Conservation (phyloP, 2,113 vertebrate genomes). For the Peromyscus leucopus region DNA sequence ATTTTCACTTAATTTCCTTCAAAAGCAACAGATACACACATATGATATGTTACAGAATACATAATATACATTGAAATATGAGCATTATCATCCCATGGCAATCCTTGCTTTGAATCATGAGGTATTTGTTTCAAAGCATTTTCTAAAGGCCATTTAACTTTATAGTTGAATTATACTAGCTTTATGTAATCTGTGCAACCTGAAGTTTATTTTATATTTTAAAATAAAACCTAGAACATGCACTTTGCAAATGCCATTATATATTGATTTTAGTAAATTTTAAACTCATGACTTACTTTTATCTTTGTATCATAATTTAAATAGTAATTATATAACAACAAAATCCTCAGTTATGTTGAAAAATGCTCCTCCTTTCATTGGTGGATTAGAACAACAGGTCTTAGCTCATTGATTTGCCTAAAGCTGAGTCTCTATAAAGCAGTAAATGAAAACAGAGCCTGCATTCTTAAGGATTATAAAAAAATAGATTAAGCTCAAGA, state of each 20-base stretch:
- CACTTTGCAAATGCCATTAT: not conserved
- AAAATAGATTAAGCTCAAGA: not conserved
- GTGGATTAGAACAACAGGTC: not conserved
- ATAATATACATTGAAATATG: not conserved
- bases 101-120: not conserved
- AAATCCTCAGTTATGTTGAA: not conserved
- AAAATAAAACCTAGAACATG: constrained; percentile 28
- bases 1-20: constrained; percentile 22
- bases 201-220: constrained; percentile 43
- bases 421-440: not conserved
- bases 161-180: not conserved
- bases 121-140: not conserved
- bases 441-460: not conserved
- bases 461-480: not conserved
- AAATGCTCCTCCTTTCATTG: not conserved
- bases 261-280: constrained; percentile 45
- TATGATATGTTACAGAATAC: not conserved
- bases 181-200: constrained; percentile 14
- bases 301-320: constrained; percentile 22
- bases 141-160: constrained; percentile 40
- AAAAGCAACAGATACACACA: not conserved
- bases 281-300: not conserved
- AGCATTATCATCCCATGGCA: not conserved
- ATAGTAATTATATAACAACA: not conserved
- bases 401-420: not conserved